Evolutionary conservation across 2,113 vertebrate species (phyloP).

Genomic region (Osmerus eperlanus): DNA sequence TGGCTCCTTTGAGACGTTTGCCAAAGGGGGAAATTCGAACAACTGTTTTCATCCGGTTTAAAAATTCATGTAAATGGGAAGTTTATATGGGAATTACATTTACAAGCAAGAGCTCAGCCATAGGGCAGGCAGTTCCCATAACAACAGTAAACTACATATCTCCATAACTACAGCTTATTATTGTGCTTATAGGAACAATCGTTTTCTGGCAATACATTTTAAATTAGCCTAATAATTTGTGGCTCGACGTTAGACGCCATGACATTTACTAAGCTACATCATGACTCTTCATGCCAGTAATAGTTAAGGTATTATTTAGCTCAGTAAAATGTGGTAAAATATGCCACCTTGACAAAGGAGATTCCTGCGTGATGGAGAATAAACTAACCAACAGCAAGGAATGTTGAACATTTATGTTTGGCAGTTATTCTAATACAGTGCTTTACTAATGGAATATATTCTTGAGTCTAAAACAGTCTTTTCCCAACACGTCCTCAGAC

Average conservation of each 20-base stretch:
- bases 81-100: constrained; percentile 33
- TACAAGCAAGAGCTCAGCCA: constrained; percentile 14
- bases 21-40: constrained; percentile 45
- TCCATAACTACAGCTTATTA: not conserved
- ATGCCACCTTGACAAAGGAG: constrained; percentile 1
- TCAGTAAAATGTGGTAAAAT: not conserved
- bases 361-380: not conserved
- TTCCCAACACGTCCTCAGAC: constrained; percentile 48
- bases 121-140: constrained; percentile 15
- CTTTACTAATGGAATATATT: constrained; percentile 36
- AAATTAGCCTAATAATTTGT: too few relatives aligned
- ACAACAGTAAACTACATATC: constrained; percentile 13
- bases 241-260: too few relatives aligned
- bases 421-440: constrained; percentile 6
- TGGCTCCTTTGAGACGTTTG: constrained; percentile 60
- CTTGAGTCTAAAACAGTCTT: constrained; percentile 35
- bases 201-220: too few relatives aligned
- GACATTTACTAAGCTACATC: too few relatives aligned
- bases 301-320: not conserved
- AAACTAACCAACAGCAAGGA: not conserved
- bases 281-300: not conserved
- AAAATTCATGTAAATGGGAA: constrained; percentile 38
- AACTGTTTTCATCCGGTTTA: constrained; percentile 53
- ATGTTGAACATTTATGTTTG: too few relatives aligned
- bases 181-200: not conserved